Base-by-base conservation (phyloP, 1,140 invertebrate genomes). In the Zaprionus taronus region DNA sequence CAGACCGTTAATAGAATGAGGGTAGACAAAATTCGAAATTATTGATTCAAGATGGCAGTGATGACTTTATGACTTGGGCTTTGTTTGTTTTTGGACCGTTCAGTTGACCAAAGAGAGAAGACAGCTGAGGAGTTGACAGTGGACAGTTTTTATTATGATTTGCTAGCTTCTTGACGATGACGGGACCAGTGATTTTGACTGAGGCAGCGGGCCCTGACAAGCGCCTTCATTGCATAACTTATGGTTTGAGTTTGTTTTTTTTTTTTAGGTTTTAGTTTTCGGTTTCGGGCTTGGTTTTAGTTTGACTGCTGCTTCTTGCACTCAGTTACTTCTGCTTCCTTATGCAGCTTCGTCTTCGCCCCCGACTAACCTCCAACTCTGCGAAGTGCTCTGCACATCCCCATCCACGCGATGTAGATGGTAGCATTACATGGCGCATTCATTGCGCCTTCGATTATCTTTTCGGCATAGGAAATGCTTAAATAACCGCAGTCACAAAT, bases 61-160 rank as follows among this genome's bases (percentile, higher is more conserved):
- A 81, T 72, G 79, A 79, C 79, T 89, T 79, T 84, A 90, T 90
- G 84, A 84, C 81, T 90, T 55, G 69, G 67, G 85, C 72, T 81
- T 69, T 78, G 75, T 83, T 51, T 81, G 68, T 79, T 85, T 85
- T 47, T 79, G 49, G 72, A 67, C 67, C 70, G 69, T 53, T 64
- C 49, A 44, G 62, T 68, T 70, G 44, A 56, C 57, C 57, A 75
- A 61, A 77, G 68, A 78, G 66, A 69, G 68, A 62, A 70, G 85
- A 79, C 72, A 84, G 63, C 68, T 79, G 78, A 79, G 57, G 63
- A 90, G 85, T 77, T 84, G 85, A 90, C 85, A 89, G 79, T 89
- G 84, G 85, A 89, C 84, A 90, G 79, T 84, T 90, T 86, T 79
- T 77, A 84, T 89, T 89, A 90, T 89, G 78, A 89, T 89, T 89